Conservation (phyloP, 2,888 invertebrate species). For the Chrysodeixis includens region DNA sequence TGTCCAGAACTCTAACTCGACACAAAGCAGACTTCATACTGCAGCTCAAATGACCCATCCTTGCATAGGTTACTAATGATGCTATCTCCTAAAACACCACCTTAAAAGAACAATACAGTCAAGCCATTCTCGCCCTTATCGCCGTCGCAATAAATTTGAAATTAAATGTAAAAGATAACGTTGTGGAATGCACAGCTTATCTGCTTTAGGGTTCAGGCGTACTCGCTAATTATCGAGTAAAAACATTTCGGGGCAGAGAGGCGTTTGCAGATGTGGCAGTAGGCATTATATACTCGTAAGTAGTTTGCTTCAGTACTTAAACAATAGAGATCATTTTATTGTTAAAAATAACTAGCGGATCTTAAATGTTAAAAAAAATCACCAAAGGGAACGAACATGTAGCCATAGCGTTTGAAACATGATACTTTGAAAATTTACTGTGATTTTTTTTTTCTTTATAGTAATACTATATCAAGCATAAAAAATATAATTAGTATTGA, state of each 20-base stretch:
- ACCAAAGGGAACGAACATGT: too few relatives aligned
- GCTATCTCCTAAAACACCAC: slow-evolving; percentile 36
- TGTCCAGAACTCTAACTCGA: slow-evolving; percentile 46
- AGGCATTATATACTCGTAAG: too few relatives aligned
- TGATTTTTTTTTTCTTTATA: too few relatives aligned
- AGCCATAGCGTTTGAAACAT: too few relatives aligned
- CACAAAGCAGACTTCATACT: slow-evolving; percentile 57
- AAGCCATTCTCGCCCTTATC: slow-evolving; percentile 50
- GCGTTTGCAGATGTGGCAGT: slow-evolving; percentile 23
- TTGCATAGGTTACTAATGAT: slow-evolving; percentile 62
- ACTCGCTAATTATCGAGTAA: slow-evolving; percentile 76
- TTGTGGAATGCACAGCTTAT: slow-evolving; percentile 69
- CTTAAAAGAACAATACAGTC: slow-evolving; percentile 21
- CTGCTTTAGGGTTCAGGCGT: slow-evolving; percentile 70
- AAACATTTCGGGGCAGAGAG: slow-evolving; percentile 57
- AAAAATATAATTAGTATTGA: too few relatives aligned
- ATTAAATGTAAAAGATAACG: slow-evolving; percentile 57
- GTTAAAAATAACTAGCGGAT: too few relatives aligned
- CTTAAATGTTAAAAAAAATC: too few relatives aligned
- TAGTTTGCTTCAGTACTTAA: too few relatives aligned
- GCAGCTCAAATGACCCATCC: slow-evolving; percentile 53
- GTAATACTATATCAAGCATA: too few relatives aligned
- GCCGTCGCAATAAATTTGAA: slow-evolving; percentile 46
- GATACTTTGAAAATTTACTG: too few relatives aligned
- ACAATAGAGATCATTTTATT: too few relatives aligned